Evolutionary conservation across 2,888 invertebrate species (phyloP).

Genomic region (Lepeophtheirus nordmannii): DNA sequence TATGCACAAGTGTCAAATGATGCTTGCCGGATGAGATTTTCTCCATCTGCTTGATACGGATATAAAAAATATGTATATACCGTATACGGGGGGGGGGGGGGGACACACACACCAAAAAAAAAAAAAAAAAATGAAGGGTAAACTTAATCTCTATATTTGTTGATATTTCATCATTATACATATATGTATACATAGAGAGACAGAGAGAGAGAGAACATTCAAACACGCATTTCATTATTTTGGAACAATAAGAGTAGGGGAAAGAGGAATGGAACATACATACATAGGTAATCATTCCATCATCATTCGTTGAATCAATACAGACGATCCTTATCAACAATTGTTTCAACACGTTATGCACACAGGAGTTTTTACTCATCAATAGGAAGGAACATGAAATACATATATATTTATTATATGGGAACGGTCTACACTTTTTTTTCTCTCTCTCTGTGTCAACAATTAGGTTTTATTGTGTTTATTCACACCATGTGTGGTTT

Average conservation of each 20-base stretch:
- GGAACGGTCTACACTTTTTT: too few relatives aligned
- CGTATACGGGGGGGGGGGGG: too few relatives aligned
- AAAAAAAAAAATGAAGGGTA: background rate
- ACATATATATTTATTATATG: too few relatives aligned
- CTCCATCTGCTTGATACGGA: background rate
- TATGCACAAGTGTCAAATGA: constrained; percentile 5
- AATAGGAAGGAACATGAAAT: too few relatives aligned
- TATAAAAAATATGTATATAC: too few relatives aligned
- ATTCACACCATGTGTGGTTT: background rate
- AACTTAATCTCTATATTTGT: background rate
- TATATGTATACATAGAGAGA: background rate
- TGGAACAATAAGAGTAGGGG: background rate
- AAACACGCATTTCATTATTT: background rate
- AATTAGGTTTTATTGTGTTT: background rate
- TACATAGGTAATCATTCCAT: too few relatives aligned
- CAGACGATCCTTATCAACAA: background rate
- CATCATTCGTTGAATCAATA: constrained; percentile 1
- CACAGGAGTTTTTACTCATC: too few relatives aligned
- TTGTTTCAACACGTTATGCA: background rate
- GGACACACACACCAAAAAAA: too few relatives aligned
- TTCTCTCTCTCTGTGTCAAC: too few relatives aligned
- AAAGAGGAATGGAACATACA: background rate
- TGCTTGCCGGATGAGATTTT: constrained; percentile 8
- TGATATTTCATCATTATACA: background rate
- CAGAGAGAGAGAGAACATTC: too few relatives aligned